Evolutionary conservation across 2,797 vertebrate genomes (phyloP).

Genomic region (Columba guinea): DNA sequence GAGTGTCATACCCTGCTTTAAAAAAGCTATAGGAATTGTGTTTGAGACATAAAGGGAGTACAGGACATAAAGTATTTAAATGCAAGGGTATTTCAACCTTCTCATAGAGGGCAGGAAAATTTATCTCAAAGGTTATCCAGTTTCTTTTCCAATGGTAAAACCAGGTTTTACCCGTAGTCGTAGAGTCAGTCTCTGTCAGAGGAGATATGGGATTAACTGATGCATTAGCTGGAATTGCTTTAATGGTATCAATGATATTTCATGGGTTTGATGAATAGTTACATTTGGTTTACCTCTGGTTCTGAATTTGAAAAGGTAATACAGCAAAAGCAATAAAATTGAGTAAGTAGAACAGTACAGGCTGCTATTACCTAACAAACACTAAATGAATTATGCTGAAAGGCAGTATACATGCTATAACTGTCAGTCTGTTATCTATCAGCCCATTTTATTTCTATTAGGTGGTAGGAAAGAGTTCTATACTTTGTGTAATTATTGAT

Average conservation of each 20-base stretch:
- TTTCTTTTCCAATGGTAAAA: neutral
- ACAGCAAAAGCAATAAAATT: constrained; percentile 13
- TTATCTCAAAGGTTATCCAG: neutral
- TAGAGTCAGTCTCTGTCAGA: neutral
- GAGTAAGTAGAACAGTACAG: neutral
- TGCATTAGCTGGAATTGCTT: neutral
- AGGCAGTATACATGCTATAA: neutral
- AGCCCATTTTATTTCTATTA: neutral
- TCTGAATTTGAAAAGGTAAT: neutral
- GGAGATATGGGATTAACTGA: neutral
- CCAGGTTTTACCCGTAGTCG: neutral
- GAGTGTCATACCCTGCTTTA: neutral
- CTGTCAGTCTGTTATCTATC: neutral
- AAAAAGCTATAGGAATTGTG: neutral
- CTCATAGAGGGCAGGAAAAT: neutral
- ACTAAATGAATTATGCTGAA: neutral
- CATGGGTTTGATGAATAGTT: neutral
- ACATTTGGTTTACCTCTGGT: neutral
- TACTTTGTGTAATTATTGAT: neutral
- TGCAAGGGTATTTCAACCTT: constrained; percentile 9
- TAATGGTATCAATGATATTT: neutral
- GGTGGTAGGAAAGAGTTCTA: neutral
- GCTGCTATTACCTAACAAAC: neutral
- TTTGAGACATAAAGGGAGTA: neutral
- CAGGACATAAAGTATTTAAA: neutral